Evolutionary conservation across 1,140 invertebrate species (phyloP).

Genomic region (Dinoponera quadriceps): DNA sequence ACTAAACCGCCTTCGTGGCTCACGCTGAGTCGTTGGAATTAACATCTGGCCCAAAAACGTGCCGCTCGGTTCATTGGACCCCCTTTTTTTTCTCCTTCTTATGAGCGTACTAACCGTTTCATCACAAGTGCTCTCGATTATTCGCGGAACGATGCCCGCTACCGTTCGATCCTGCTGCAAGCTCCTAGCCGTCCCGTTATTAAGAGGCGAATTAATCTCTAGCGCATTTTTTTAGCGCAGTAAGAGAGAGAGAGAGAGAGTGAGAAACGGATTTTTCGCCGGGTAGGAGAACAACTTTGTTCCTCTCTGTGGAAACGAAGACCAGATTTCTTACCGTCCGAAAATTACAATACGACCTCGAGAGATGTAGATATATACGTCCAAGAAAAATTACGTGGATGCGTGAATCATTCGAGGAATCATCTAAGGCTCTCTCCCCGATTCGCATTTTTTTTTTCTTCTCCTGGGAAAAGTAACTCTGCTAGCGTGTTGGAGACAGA

Average conservation of each 20-base stretch:
- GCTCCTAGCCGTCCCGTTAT: background rate
- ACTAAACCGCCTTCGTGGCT: conserved; percentile 82
- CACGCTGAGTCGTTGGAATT: conserved; percentile 83
- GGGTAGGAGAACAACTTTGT: background rate
- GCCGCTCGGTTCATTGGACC: conserved; percentile 72
- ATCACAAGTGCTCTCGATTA: conserved; percentile 35
- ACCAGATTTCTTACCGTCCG: too few species aligned
- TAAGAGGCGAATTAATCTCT: background rate
- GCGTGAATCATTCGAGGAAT: background rate
- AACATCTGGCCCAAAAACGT: conserved; percentile 83
- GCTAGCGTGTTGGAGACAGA: conserved; percentile 30
- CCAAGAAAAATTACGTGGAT: background rate
- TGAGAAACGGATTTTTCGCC: too few species aligned
- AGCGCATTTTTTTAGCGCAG: background rate
- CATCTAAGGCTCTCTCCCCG: background rate
- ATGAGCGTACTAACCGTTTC: conserved; percentile 47
- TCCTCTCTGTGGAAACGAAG: background rate
- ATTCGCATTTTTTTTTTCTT: background rate
- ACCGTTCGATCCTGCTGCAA: background rate
- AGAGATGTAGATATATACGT: too few species aligned
- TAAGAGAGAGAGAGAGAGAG: background rate
- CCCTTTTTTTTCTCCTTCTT: conserved; percentile 66
- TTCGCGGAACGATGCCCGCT: conserved; percentile 7
- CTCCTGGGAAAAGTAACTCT: conserved; percentile 9
- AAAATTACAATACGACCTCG: too few species aligned